phyloP scores from a whole-genome alignment of 2,113 vertebrate genomes.

The Callospermophilus lateralis region DNA sequence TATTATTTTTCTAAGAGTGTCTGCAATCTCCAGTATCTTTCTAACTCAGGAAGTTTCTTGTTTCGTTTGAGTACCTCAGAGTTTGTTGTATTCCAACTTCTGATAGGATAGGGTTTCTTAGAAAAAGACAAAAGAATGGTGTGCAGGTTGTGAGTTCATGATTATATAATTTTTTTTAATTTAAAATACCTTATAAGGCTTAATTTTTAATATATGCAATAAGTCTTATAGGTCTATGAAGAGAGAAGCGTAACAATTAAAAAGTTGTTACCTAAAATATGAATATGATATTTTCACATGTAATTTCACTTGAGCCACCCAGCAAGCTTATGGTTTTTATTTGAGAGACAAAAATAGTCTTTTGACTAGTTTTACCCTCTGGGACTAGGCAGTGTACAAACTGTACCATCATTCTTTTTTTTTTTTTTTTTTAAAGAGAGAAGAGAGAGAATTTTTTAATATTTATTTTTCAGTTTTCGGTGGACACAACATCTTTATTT shows the following conservation, averaged over 20 bases:
- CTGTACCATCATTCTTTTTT: not conserved
- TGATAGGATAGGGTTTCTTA: not conserved
- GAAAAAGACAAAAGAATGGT: not conserved
- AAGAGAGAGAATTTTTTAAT: too few relatives aligned
- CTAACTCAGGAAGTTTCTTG: not conserved
- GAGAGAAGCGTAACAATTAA: not conserved
- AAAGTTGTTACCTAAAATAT: not conserved
- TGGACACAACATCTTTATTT: too few relatives aligned
- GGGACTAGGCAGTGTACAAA: not conserved
- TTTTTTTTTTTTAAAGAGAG: too few relatives aligned
- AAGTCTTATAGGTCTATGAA: not conserved
- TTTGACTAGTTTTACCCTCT: too few relatives aligned
- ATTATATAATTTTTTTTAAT: not conserved
- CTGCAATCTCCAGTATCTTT: not conserved
- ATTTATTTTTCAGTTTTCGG: too few relatives aligned
- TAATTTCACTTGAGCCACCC: not conserved
- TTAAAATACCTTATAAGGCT: not conserved
- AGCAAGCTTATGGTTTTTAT: not conserved
- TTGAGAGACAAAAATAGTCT: not conserved
- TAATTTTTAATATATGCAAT: constrained; percentile 37
- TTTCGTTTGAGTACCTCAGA: not conserved
- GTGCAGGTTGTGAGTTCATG: not conserved
- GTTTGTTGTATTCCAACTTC: not conserved
- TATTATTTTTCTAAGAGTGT: not conserved
- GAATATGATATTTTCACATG: not conserved